phyloP scores from a whole-genome alignment of 2,797 vertebrate species.

The Phrynocephalus forsythii region DNA sequence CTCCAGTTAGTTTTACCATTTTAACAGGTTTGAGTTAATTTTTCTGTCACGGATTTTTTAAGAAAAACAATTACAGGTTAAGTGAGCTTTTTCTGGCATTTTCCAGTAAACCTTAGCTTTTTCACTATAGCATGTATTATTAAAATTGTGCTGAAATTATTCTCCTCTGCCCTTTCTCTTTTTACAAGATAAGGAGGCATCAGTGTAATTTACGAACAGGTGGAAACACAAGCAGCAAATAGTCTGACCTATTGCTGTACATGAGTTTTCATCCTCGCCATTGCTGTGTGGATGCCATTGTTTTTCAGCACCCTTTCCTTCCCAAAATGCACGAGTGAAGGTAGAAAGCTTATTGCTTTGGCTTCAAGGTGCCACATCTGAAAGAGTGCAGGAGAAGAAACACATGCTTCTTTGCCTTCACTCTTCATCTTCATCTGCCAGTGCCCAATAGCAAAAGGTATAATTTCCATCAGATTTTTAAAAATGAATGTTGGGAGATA shows the following conservation, averaged over 20 bases:
- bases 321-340: not conserved
- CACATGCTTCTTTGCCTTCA: not conserved
- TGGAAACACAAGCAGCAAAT: not conserved
- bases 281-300: not conserved
- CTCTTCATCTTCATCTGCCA: not conserved
- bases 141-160: not conserved
- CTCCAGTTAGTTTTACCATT: not conserved
- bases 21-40: slow-evolving; percentile 7
- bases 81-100: not conserved
- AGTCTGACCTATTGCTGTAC: not conserved
- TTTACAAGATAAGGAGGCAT: not conserved
- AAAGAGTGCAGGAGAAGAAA: not conserved
- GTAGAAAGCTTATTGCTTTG: no score
- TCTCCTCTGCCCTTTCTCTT: not conserved
- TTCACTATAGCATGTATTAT: slow-evolving; percentile 1
- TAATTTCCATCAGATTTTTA: not conserved
- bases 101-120: slow-evolving; percentile 1
- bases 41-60: not conserved
- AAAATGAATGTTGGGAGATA: not conserved
- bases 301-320: not conserved
- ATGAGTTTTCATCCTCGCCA: not conserved
- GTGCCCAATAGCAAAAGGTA: not conserved
- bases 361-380: not conserved
- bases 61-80: not conserved
- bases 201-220: no score